Evolutionary conservation across 2,888 invertebrate species (phyloP).

Genomic region (Epirrhoe tristata): DNA sequence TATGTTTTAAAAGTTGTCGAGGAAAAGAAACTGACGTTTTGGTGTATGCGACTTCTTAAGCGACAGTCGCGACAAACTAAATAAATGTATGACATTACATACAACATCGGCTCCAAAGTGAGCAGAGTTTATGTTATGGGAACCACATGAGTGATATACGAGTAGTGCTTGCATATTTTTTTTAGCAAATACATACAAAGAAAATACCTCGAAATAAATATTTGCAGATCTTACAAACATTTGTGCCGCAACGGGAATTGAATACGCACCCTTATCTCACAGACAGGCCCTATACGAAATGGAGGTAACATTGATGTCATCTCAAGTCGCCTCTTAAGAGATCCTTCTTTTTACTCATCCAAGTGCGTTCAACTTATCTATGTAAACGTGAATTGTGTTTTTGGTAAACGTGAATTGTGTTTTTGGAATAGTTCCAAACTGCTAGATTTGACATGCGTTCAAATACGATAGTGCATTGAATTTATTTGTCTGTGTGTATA

Average conservation of each 20-base stretch:
- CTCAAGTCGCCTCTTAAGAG: slow-evolving; percentile 9
- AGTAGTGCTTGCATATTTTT: too few relatives aligned
- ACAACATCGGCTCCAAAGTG: too few relatives aligned
- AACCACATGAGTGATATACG: too few relatives aligned
- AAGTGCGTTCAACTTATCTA: slow-evolving; percentile 42
- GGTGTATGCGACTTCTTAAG: slow-evolving; percentile 1
- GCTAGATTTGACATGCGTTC: slow-evolving; percentile 23
- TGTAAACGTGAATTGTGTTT: slow-evolving; percentile 39
- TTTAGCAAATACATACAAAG: too few relatives aligned
- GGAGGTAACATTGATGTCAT: neutral
- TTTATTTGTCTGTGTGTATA: neutral
- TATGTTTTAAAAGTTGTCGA: slow-evolving; percentile 42
- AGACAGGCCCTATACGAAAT: too few relatives aligned
- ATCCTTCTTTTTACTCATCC: slow-evolving; percentile 28
- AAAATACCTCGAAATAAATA: too few relatives aligned
- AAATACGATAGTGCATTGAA: slow-evolving; percentile 7
- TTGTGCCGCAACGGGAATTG: too few relatives aligned
- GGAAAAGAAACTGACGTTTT: slow-evolving; percentile 23
- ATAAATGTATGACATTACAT: too few relatives aligned
- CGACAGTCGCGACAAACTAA: neutral
- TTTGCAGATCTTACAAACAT: too few relatives aligned
- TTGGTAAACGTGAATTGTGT: slow-evolving; percentile 41
- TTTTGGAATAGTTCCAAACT: slow-evolving; percentile 37
- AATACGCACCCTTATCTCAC: too few relatives aligned
- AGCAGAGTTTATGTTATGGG: too few relatives aligned